Percentiles rank a stretch among this genome's conserved stretches.
Conservation (phyloP, 2,113 vertebrate genomes). For the Brachirus orientalis region DNA sequence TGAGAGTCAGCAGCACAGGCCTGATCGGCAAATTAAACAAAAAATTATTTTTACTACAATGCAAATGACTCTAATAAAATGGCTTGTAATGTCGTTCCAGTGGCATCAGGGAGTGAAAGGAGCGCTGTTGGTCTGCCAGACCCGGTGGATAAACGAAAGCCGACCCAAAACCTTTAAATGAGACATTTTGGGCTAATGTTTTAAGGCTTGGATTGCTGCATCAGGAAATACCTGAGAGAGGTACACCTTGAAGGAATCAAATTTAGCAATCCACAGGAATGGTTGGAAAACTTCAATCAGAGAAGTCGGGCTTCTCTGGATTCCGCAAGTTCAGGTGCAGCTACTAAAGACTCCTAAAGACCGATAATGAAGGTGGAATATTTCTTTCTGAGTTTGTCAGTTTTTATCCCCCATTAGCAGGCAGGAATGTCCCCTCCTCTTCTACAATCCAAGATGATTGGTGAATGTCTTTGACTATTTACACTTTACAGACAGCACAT, state of each 20-base stretch:
- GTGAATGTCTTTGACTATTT: conserved; percentile 48
- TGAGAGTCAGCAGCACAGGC: too few relatives aligned
- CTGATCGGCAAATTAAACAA: neutral
- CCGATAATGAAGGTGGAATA: conserved; percentile 64
- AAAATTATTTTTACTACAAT: conserved; percentile 46
- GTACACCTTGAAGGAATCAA: conserved; percentile 61
- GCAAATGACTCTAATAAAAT: conserved; percentile 57
- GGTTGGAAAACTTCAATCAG: conserved; percentile 49
- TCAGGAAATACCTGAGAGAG: conserved; percentile 77
- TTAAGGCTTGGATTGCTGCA: conserved; percentile 69
- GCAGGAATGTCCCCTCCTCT: conserved; percentile 70
- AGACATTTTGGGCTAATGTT: conserved; percentile 63
- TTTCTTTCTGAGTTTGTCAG: conserved; percentile 67
- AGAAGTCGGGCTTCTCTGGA: conserved; percentile 6
- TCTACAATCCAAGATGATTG: conserved; percentile 29
- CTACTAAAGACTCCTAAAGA: conserved; percentile 50
- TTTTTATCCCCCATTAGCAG: conserved; percentile 72
- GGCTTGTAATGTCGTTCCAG: conserved; percentile 32
- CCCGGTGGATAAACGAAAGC: conserved; percentile 50
- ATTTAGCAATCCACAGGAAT: conserved; percentile 60
- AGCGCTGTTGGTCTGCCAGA: conserved; percentile 63
- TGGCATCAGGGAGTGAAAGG: conserved; percentile 63
- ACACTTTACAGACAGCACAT: conserved; percentile 57
- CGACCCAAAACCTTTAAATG: conserved; percentile 61
- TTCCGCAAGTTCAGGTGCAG: conserved; percentile 51